A percentile compares a stretch with the other conserved stretches of the same genome.
Conservation (phyloP, 2,888 invertebrate species). For the Idaea biselata region DNA sequence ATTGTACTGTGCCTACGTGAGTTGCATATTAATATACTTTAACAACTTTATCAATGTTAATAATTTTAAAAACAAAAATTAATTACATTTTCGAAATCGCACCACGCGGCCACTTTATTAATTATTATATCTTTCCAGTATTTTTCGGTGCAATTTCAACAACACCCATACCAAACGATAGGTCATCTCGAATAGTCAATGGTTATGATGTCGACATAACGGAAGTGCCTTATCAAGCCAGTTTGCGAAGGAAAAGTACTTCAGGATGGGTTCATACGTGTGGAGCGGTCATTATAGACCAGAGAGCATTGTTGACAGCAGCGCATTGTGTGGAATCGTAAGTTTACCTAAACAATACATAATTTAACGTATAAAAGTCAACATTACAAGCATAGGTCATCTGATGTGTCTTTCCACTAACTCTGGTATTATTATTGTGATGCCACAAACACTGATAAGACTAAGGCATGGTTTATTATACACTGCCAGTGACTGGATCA, state of each 20-base stretch:
- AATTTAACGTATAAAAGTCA: too few relatives aligned
- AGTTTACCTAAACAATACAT: slow-evolving; percentile 23
- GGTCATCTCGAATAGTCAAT: slow-evolving; percentile 62
- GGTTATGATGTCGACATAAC: slow-evolving; percentile 65
- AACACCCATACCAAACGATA: slow-evolving; percentile 29
- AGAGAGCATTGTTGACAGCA: slow-evolving; percentile 57
- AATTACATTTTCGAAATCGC: slow-evolving; percentile 12
- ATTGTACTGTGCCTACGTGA: neutral
- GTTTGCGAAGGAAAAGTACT: slow-evolving; percentile 42
- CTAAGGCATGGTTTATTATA: too few relatives aligned
- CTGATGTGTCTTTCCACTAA: too few relatives aligned
- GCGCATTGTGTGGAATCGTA: slow-evolving; percentile 64
- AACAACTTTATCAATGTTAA: neutral
- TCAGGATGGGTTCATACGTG: slow-evolving; percentile 61
- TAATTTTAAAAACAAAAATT: neutral
- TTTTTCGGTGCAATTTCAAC: slow-evolving; percentile 25
- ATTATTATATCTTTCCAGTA: slow-evolving; percentile 20
- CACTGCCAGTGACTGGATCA: too few relatives aligned
- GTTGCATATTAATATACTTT: neutral
- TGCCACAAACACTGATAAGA: too few relatives aligned
- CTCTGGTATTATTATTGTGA: too few relatives aligned
- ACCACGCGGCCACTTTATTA: neutral
- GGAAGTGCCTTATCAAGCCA: slow-evolving; percentile 67
- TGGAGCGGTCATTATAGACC: slow-evolving; percentile 59
- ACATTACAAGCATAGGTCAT: too few relatives aligned